Evolutionary conservation across 2,888 invertebrate species (phyloP).

Genomic region (Apodemia hepburni): DNA sequence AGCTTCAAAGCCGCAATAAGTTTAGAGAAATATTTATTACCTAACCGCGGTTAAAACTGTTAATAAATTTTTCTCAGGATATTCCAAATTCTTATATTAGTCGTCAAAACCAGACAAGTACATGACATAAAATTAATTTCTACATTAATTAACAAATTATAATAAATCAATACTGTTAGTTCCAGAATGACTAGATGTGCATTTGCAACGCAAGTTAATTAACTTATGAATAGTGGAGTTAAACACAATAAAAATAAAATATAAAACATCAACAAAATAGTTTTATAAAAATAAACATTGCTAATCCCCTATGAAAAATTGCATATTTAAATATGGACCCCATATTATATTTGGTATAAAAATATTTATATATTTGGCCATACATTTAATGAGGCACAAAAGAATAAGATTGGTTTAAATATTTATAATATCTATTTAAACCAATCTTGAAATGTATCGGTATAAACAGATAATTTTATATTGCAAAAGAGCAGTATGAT

Average conservation of each 20-base stretch:
- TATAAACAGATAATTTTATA: neutral
- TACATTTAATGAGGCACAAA: slow-evolving; percentile 7
- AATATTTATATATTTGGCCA: slow-evolving; percentile 15
- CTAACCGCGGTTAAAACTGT: too few species aligned
- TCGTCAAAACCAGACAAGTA: too few species aligned
- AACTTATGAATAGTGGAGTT: neutral
- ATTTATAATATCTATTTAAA: neutral
- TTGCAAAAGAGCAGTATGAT: neutral
- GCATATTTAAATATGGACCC: slow-evolving; percentile 7
- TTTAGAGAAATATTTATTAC: too few species aligned
- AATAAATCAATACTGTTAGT: slow-evolving; percentile 24
- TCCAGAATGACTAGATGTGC: slow-evolving; percentile 18
- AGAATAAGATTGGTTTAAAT: slow-evolving; percentile 2
- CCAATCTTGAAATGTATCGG: slow-evolving; percentile 3
- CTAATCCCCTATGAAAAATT: slow-evolving; percentile 1
- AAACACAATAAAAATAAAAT: slow-evolving; percentile 2
- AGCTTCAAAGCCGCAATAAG: too few species aligned
- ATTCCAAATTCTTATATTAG: too few species aligned
- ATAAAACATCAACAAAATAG: slow-evolving; percentile 11
- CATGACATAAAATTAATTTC: neutral
- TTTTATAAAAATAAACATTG: slow-evolving; percentile 14
- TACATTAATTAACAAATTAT: slow-evolving; percentile 14
- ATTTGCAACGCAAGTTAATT: slow-evolving; percentile 6
- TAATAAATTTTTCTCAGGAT: too few species aligned
- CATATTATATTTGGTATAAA: slow-evolving; percentile 11